Evolutionary conservation across 1,140 invertebrate species (phyloP).

Genomic region (Drosophila orosa): DNA sequence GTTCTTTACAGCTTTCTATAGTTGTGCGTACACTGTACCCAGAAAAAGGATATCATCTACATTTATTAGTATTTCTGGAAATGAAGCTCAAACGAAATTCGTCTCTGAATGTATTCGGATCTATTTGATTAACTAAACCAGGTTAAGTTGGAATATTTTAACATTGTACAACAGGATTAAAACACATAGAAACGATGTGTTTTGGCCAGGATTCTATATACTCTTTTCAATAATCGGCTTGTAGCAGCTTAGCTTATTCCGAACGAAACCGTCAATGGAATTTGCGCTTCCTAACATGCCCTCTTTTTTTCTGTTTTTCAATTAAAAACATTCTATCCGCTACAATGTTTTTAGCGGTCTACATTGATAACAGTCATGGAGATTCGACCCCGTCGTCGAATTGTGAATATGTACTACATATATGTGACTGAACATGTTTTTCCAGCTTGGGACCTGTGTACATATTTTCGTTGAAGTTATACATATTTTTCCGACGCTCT

Average conservation of each 20-base stretch:
- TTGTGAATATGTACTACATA: not conserved
- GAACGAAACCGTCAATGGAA: not conserved
- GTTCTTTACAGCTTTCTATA: not conserved
- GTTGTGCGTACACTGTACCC: not conserved
- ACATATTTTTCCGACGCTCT: too few species aligned
- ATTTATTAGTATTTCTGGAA: not conserved
- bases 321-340: constrained; percentile 1
- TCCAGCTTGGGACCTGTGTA: not conserved
- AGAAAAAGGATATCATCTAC: not conserved
- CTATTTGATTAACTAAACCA: not conserved
- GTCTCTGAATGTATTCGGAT: too few species aligned
- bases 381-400: not conserved
- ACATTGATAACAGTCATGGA: not conserved
- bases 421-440: not conserved
- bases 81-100: too few species aligned
- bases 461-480: not conserved
- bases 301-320: not conserved
- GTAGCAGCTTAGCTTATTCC: not conserved
- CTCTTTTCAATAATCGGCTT: not conserved
- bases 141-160: not conserved
- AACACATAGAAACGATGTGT: not conserved
- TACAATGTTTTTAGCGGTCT: not conserved
- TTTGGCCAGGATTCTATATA: not conserved
- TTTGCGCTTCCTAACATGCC: not conserved
- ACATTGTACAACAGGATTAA: too few species aligned